These are phyloP conservation scores for Tetramorium simillimum DNA, from an alignment of 1,140 invertebrate genomes.

Conservation along the genomic window DNA sequence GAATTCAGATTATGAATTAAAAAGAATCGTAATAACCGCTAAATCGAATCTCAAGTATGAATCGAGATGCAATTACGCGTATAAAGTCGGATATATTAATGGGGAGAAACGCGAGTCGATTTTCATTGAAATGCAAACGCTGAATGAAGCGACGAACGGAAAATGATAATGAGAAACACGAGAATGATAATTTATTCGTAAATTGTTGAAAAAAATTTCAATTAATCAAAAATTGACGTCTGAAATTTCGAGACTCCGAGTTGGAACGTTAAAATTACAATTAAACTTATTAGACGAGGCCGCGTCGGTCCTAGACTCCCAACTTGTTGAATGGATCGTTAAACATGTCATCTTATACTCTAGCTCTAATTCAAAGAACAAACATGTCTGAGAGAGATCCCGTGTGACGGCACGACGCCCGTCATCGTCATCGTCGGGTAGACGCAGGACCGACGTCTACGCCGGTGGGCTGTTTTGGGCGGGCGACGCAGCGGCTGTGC, in stretches of 20 bases:
- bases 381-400: not conserved
- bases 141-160: too few relatives aligned
- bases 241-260: too few relatives aligned
- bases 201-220: not conserved
- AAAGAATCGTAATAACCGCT: too few relatives aligned
- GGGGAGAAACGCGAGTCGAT: not conserved
- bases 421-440: not conserved
- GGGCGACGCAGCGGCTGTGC: constrained; percentile 68
- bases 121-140: not conserved
- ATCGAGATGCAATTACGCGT: not conserved
- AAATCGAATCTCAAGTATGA: not conserved
- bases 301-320: too few relatives aligned
- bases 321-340: not conserved
- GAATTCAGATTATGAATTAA: not conserved
- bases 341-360: not conserved
- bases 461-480: constrained; percentile 77
- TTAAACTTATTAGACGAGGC: not conserved
- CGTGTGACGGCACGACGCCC: not conserved
- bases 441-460: constrained; percentile 59
- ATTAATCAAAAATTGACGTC: too few relatives aligned
- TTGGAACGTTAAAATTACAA: not conserved
- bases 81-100: not conserved
- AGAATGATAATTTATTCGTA: not conserved
- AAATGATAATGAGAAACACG: not conserved
- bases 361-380: not conserved